Evolutionary conservation across 1,140 invertebrate species (phyloP).

Genomic region (Tenebrio molitor): DNA sequence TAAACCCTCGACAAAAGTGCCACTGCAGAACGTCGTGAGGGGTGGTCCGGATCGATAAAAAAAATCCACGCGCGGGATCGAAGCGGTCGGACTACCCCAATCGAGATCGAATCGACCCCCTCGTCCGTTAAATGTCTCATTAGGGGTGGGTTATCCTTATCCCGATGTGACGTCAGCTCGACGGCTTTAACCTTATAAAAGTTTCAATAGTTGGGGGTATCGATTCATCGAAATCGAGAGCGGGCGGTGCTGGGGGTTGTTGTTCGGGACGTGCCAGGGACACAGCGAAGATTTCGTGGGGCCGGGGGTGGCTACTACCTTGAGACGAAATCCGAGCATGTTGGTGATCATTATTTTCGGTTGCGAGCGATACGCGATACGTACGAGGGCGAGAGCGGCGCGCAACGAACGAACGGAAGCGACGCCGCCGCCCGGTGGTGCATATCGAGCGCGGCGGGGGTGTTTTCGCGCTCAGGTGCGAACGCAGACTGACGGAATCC

Average conservation of each 20-base stretch:
- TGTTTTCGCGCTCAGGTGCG: constrained; percentile 23
- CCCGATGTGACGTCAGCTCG: neutral
- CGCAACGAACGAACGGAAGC: neutral
- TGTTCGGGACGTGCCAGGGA: too few species aligned
- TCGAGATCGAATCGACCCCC: too few species aligned
- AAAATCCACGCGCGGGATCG: too few species aligned
- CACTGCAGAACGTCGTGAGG: too few species aligned
- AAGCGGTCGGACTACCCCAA: too few species aligned
- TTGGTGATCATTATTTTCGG: constrained; percentile 51
- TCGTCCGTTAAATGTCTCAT: constrained; percentile 13
- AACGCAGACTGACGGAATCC: constrained; percentile 22
- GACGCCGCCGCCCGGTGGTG: constrained; percentile 4
- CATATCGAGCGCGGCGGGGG: constrained; percentile 18
- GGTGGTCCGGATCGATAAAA: too few species aligned
- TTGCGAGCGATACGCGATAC: constrained; percentile 16
- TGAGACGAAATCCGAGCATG: constrained; percentile 56
- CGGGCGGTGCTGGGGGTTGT: too few species aligned
- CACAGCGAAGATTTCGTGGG: too few species aligned
- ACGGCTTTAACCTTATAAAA: constrained; percentile 27
- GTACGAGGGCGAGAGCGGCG: neutral
- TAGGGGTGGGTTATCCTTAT: neutral
- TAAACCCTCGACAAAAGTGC: too few species aligned
- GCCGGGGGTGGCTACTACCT: too few species aligned
- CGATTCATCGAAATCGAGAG: constrained; percentile 22
- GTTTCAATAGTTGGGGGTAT: constrained; percentile 24